Conservation (phyloP, 2,797 vertebrate species). For the Okamejei kenojei region DNA sequence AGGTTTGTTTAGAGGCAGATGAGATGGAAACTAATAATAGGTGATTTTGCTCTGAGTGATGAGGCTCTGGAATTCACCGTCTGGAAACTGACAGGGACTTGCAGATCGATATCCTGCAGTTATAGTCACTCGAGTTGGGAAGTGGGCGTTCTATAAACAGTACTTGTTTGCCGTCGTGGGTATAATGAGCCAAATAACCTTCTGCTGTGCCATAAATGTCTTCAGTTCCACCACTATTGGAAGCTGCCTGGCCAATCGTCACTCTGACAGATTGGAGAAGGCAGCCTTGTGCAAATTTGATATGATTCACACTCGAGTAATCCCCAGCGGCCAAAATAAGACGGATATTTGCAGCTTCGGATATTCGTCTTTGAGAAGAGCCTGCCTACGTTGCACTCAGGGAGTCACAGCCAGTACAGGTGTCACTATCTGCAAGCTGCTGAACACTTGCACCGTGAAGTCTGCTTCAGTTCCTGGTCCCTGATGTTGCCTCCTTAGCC, state of each 20-base stretch:
- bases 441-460: not conserved
- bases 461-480: not conserved
- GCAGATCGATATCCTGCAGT: too few species aligned
- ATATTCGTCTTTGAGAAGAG: slow-evolving; percentile 4
- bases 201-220: too few species aligned
- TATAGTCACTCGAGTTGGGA: too few species aligned
- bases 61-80: too few species aligned
- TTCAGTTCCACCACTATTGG: not conserved
- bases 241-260: not conserved
- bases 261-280: slow-evolving; percentile 24
- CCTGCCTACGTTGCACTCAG: slow-evolving; percentile 3
- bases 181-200: too few species aligned
- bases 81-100: too few species aligned
- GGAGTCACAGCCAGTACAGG: slow-evolving; percentile 19
- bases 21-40: too few species aligned
- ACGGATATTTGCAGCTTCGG: not conserved
- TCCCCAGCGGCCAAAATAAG: slow-evolving; percentile 27
- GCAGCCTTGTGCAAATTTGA: not conserved
- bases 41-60: too few species aligned
- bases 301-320: slow-evolving; percentile 24
- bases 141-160: too few species aligned
- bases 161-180: too few species aligned
- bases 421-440: slow-evolving; percentile 19
- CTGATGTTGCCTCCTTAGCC: not conserved
- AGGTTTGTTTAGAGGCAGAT: too few species aligned